These are phyloP conservation scores for Anoura caudifer DNA, from an alignment of 2,113 vertebrate genomes.

Conservation along the genomic window DNA sequence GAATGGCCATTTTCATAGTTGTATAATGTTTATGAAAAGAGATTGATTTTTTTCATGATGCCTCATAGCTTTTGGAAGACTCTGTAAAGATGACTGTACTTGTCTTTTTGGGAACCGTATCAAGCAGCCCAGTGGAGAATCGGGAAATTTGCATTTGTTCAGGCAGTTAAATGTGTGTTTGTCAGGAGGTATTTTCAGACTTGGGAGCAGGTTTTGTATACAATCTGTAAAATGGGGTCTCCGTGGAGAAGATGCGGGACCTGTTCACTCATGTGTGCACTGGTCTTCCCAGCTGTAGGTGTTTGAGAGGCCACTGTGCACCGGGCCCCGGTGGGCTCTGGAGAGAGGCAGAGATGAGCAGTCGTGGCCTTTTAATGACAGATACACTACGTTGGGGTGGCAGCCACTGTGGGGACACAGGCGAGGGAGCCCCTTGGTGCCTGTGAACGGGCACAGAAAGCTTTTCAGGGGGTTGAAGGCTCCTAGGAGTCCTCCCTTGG, in stretches of 20 bases:
- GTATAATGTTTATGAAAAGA: not conserved
- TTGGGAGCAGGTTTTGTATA: not conserved
- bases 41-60: not conserved
- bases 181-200: not conserved
- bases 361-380: not conserved
- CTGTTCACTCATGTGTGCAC: not conserved
- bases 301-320: not conserved
- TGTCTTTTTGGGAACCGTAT: not conserved
- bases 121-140: not conserved
- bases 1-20: not conserved
- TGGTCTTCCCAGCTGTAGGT: not conserved
- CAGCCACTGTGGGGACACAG: not conserved
- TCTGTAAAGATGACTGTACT: not conserved
- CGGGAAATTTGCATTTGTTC: not conserved
- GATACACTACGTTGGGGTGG: not conserved
- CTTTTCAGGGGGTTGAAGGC: not conserved
- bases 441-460: not conserved
- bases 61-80: not conserved
- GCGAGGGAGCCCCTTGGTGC: not conserved
- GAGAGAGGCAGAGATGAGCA: not conserved
- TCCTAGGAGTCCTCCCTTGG: not conserved
- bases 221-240: not conserved
- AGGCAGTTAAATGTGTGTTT: not conserved
- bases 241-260: not conserved
- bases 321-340: not conserved